Evolutionary conservation across 2,113 vertebrate species (phyloP).

Genomic region (Chloropsis cyanopogon): DNA sequence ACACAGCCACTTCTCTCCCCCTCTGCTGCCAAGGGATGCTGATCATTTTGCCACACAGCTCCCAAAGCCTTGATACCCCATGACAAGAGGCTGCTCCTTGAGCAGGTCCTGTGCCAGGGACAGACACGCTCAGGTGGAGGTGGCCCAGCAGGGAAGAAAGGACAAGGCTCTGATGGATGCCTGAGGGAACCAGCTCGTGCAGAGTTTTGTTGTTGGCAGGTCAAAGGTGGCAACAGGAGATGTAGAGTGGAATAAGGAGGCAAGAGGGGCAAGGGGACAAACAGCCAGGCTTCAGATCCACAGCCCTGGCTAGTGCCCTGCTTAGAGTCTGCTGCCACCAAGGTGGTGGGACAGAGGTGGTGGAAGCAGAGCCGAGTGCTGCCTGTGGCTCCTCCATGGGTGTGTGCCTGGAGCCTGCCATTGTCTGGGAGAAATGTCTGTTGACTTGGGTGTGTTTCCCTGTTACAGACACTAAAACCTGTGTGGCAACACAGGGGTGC

Average conservation of each 20-base stretch:
- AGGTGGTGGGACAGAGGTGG: not conserved
- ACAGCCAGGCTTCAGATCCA: not conserved
- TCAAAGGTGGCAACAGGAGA: not conserved
- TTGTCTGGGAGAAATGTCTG: not conserved
- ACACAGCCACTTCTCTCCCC: not conserved
- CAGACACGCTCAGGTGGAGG: not conserved
- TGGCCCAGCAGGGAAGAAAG: not conserved
- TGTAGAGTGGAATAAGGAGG: not conserved
- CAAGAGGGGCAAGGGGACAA: not conserved
- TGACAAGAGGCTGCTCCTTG: not conserved
- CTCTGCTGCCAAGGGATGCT: not conserved
- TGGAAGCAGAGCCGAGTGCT: not conserved
- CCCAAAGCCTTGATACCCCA: not conserved
- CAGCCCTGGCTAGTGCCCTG: not conserved
- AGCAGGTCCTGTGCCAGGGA: not conserved
- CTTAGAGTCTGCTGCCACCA: not conserved
- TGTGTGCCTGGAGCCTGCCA: not conserved
- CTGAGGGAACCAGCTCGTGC: not conserved
- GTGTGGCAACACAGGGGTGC: not conserved
- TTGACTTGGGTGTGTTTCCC: constrained; percentile 12
- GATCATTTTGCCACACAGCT: accelerated
- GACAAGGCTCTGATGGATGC: not conserved
- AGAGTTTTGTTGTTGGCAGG: accelerated
- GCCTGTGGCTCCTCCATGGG: not conserved
- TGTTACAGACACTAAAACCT: not conserved